These are phyloP conservation scores for Pachycephala philippinensis DNA, from an alignment of 2,113 vertebrate genomes.

Conservation along the genomic window DNA sequence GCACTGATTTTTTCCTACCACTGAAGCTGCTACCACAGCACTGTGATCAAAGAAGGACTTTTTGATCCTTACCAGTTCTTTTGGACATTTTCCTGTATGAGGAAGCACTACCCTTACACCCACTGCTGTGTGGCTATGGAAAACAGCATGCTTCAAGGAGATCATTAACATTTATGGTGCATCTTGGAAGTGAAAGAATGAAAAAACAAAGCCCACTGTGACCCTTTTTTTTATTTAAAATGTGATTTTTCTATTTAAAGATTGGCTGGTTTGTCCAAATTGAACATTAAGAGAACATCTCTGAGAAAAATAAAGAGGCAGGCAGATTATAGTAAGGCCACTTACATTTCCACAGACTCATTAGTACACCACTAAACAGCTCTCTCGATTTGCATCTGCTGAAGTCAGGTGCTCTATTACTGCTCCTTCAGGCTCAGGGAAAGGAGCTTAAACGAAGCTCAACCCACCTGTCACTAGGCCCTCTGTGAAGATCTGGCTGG, in stretches of 20 bases:
- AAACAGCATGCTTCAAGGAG: background rate
- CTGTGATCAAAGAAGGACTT: background rate
- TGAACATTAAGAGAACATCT: background rate
- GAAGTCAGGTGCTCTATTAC: background rate
- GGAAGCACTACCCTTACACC: background rate
- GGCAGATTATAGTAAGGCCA: background rate
- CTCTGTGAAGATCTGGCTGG: background rate
- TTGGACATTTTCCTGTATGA: background rate
- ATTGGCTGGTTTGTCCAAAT: background rate
- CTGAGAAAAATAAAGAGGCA: background rate
- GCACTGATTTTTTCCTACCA: background rate
- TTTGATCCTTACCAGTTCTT: background rate
- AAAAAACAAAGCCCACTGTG: background rate
- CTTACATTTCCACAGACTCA: background rate
- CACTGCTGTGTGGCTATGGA: background rate
- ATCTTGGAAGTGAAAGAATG: background rate
- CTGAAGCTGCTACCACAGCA: background rate
- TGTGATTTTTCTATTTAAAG: background rate
- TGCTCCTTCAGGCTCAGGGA: background rate
- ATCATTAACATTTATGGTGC: background rate
- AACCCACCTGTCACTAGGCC: background rate
- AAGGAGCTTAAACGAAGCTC: background rate
- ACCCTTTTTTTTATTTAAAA: background rate
- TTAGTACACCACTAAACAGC: background rate
- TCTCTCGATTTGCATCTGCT: accelerated